Conservation (phyloP, 2,888 invertebrate genomes). For the Oscheius onirici region DNA sequence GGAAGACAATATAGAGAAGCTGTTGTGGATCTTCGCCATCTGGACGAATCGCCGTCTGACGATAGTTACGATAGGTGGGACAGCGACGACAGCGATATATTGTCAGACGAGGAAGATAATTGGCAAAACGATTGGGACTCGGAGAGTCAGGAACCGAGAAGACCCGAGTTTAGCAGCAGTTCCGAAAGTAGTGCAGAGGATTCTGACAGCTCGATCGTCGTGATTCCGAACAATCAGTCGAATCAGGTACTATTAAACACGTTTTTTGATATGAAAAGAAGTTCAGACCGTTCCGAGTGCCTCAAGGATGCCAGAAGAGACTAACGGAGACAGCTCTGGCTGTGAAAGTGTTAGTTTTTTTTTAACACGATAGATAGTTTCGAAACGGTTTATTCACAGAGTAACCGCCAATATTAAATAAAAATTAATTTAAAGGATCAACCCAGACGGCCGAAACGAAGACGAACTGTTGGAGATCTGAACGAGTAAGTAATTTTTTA, state of each 20-base stretch:
- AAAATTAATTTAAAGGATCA: neutral
- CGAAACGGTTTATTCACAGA: no score
- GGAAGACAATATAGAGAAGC: no score
- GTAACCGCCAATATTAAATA: no score
- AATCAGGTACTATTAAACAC: neutral
- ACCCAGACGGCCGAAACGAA: neutral
- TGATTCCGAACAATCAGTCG: neutral
- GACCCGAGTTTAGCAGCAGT: neutral
- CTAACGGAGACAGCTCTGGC: no score
- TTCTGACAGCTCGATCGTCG: neutral
- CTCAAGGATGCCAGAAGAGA: no score
- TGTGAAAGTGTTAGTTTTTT: no score
- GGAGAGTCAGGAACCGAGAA: neutral
- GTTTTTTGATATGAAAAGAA: neutral
- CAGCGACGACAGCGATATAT: neutral
- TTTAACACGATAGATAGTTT: no score
- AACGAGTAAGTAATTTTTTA: neutral
- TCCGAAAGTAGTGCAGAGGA: neutral
- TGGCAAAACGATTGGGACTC: conserved; percentile 11
- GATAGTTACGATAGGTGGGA: neutral
- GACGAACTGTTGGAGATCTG: neutral
- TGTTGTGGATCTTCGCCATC: neutral
- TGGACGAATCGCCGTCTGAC: neutral
- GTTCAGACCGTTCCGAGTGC: no score
- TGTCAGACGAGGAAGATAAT: neutral